Base-by-base conservation (phyloP, 2,113 vertebrate species). In the Phalacrocorax aristotelis region DNA sequence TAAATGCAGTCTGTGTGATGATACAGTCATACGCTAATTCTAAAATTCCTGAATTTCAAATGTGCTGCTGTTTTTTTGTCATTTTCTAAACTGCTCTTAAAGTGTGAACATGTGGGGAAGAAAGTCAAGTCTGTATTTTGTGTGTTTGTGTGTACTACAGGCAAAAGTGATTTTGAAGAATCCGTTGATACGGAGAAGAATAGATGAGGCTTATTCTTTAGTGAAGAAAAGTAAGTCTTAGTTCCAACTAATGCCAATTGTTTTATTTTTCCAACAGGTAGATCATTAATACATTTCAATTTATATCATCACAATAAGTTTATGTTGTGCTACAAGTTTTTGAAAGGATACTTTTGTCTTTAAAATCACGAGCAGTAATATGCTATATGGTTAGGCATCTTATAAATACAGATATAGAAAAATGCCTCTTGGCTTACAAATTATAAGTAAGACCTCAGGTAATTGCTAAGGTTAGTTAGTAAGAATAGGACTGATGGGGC, bases 111-210 rank as follows among this genome's bases (percentile, higher is more conserved):
- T 22, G 16, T 23, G 23, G 34, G 11, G 20, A 84, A 74, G 44
- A 80, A 85, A 93, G 57, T 42, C 18, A 54, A 9, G 48, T 76
- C 18, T 93, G 14, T 75, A 66, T 62, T 94, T 94, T 52, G 25
- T 94, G 12, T 95, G 82, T 82, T 70, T 85, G 11, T 95, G 93
- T 91, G 71, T 83, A 44, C 69, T 93, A 70, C 97, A 99, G 99
- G 99, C 99, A 74, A 99, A 99, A 98, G 98, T 98, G 54, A 98
- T 97, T 96, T 98, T 99, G 98, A 99, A 99, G 98, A 99, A 98
- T 96, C 98, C 99, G 64, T 98, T 98, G 32, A 97, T 99, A 97
- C 99, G 98, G 96, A 97, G 99, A 96, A 99, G 97, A 98, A 98
- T 99, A 87, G 98, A 99, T 83, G 98, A 99, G 83, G 98, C 99